phyloP scores from a whole-genome alignment of 2,888 invertebrate genomes.

The Limnephilus auricula region DNA sequence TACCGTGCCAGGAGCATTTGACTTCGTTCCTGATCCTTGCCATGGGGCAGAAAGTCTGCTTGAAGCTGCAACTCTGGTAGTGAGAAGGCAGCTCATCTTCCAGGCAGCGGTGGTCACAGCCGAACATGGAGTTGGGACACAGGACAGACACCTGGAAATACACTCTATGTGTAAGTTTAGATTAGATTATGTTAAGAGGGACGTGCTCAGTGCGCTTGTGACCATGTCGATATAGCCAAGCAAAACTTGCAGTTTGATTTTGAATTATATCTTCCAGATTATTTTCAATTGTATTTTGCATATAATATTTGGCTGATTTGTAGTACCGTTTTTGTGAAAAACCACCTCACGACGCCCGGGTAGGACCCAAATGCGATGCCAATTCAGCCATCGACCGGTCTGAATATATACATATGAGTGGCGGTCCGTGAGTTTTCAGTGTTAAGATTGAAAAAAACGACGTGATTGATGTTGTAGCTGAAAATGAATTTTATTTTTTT shows the following conservation, averaged over 20 bases:
- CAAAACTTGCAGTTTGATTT: not conserved
- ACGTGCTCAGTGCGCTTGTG: not conserved
- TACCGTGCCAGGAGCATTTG: slow-evolving; percentile 56
- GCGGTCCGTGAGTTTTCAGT: too few species aligned
- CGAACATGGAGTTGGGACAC: slow-evolving; percentile 48
- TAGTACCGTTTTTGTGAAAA: too few species aligned
- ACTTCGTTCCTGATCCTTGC: slow-evolving; percentile 22
- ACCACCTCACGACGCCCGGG: too few species aligned
- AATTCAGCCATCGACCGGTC: too few species aligned
- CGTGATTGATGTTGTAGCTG: too few species aligned
- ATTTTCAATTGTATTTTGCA: not conserved
- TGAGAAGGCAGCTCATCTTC: slow-evolving; percentile 36
- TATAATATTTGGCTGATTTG: too few species aligned
- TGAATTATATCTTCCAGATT: not conserved
- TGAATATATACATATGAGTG: too few species aligned
- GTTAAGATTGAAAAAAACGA: too few species aligned
- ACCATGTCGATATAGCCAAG: not conserved
- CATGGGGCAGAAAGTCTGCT: slow-evolving; percentile 49
- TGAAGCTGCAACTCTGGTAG: slow-evolving; percentile 41
- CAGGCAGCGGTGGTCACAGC: slow-evolving; percentile 41
- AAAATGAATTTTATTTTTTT: too few species aligned
- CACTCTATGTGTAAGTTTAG: not conserved
- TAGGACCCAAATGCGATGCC: too few species aligned
- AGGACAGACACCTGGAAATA: slow-evolving; percentile 40
- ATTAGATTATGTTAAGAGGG: not conserved